Percentiles rank a stretch among this genome's conserved stretches.
Evolutionary conservation across 2,113 vertebrate species (phyloP).

Genomic region (Lonchura striata): DNA sequence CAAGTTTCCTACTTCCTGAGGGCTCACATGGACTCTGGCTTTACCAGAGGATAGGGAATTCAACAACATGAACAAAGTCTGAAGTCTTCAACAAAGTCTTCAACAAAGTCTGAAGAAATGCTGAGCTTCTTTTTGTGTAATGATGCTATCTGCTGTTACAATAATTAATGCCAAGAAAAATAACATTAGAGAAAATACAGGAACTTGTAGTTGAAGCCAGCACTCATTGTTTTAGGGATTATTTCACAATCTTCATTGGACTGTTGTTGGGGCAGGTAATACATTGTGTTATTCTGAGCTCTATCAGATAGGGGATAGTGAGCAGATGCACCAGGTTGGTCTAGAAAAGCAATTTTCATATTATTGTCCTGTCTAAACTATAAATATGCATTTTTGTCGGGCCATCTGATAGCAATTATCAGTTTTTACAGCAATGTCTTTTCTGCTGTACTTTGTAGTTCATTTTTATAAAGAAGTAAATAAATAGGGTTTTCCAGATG

Average conservation of each 20-base stretch:
- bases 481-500: background rate
- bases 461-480: background rate
- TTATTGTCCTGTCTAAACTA: background rate
- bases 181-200: background rate
- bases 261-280: background rate
- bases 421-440: background rate
- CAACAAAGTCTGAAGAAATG: background rate
- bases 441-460: background rate
- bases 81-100: background rate
- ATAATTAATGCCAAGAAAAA: background rate
- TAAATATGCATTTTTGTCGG: background rate
- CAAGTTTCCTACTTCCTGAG: background rate
- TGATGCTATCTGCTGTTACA: background rate
- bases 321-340: background rate
- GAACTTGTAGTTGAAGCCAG: background rate
- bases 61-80: background rate
- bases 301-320: background rate
- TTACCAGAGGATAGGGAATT: background rate
- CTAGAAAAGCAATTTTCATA: background rate
- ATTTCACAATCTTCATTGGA: background rate
- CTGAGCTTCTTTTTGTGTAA: background rate
- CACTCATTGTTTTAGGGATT: background rate
- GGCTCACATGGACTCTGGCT: background rate
- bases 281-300: background rate
- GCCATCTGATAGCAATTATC: background rate